Base-by-base conservation (phyloP, 1,140 invertebrate species). In the Drepana arcuata region DNA sequence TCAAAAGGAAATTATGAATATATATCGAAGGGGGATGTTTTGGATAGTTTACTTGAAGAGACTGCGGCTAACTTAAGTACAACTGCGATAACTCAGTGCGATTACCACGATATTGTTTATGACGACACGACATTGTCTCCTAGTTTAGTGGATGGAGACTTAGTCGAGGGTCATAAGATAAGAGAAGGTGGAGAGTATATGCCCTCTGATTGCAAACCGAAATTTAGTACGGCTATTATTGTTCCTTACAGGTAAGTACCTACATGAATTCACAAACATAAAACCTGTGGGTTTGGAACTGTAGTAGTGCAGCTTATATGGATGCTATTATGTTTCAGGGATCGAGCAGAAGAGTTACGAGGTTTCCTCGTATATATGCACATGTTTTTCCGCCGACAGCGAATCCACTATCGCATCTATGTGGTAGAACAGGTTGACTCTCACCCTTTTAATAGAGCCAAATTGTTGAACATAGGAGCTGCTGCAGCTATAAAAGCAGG, bases 401-500 rank as follows among this genome's bases (percentile, higher is more conserved):
- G 52, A 23, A 65, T 80, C 15, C 86, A 89, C 51, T 90, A 90
- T 60, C 85, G 89, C 37, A 95, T 99, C 55, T 95, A 94, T 83
- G 88, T 99, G 1, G 88, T 98, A 4, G 95, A 99, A 80, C 97
- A 99, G 84, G 88, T 87, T 35, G 86, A 88, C 32, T 83, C 86
- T 2, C 80, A 85, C 28, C 91, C 93, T 7, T 99, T 98, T 63
- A 99, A 99, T 85, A 88, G 95, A 60, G 97, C 93, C 0, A 95
- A 95, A 71, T 85, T 99, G 5, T 91, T 99, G 57, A 99, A 99
- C 71, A 90, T 96, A 46, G 97, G 95, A 1, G 96, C 94, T 47
- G 72, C 86, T 2, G 90, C 95, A 59, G 93, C 94, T 0, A 87
- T 89, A 16, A 87, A 86, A 37, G 75, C 85, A 28, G 87, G 89